A percentile compares a stretch with the other conserved stretches of the same genome.
Conservation (phyloP, 2,113 vertebrate species). For the Furnarius figulus region DNA sequence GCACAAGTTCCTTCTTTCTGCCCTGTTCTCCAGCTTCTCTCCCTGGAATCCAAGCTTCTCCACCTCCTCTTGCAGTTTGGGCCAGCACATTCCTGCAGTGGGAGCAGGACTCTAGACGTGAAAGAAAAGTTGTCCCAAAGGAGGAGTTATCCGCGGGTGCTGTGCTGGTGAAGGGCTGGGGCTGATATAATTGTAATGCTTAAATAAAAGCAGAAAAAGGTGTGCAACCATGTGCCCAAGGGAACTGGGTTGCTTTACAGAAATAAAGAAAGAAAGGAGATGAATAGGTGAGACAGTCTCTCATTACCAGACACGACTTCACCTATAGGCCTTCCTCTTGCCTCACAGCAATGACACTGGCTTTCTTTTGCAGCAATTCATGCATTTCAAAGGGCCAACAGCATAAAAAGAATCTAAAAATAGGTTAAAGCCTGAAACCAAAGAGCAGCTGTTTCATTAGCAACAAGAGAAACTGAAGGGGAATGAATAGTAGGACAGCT, state of each 20-base stretch:
- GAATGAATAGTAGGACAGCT: neutral
- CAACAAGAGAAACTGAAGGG: neutral
- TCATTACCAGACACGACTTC: conserved; percentile 1
- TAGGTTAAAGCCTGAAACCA: conserved; percentile 41
- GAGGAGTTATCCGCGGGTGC: neutral
- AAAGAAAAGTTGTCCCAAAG: neutral
- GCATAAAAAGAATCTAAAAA: conserved; percentile 54
- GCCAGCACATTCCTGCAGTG: neutral
- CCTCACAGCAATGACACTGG: neutral
- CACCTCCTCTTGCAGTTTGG: neutral
- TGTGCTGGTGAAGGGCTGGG: neutral
- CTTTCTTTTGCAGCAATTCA: neutral
- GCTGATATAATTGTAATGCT: neutral
- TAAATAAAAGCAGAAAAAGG: neutral
- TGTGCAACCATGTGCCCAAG: neutral
- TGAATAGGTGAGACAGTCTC: conserved; percentile 5
- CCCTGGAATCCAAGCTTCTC: neutral
- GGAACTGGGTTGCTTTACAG: neutral
- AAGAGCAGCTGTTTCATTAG: conserved; percentile 48
- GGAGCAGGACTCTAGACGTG: neutral
- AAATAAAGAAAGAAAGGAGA: neutral
- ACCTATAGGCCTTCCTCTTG: neutral
- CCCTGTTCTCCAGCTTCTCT: neutral
- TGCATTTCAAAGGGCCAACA: conserved; percentile 41
- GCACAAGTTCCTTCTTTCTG: neutral